These are phyloP conservation scores for Eustalomyia histrio DNA, from an alignment of 2,888 invertebrate species.

Conservation along the genomic window DNA sequence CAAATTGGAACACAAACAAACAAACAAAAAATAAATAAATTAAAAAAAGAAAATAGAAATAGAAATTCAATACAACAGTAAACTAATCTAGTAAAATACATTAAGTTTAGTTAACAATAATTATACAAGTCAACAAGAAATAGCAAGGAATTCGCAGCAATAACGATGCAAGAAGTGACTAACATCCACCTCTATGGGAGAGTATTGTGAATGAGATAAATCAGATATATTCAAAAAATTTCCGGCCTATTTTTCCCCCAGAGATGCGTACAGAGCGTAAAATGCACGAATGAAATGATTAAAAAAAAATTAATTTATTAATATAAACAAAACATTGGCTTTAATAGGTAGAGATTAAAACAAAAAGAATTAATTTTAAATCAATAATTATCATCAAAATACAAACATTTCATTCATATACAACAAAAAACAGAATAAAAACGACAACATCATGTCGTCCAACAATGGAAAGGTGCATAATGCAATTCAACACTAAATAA, in stretches of 20 bases:
- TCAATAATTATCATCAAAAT: slow-evolving; percentile 26
- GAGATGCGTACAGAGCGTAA: not conserved
- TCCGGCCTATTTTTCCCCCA: slow-evolving; percentile 29
- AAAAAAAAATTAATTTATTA: slow-evolving; percentile 29
- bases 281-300: not conserved
- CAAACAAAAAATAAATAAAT: slow-evolving; percentile 16
- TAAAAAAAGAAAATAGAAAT: slow-evolving; percentile 23
- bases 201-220: not conserved
- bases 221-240: slow-evolving; percentile 37
- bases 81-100: slow-evolving; percentile 50
- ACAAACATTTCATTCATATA: slow-evolving; percentile 3
- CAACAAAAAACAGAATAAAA: not conserved
- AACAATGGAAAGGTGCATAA: not conserved
- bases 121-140: slow-evolving; percentile 24
- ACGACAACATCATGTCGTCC: not conserved
- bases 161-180: slow-evolving; percentile 16
- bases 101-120: slow-evolving; percentile 51
- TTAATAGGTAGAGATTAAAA: slow-evolving; percentile 57
- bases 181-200: slow-evolving; percentile 6
- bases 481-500: not conserved
- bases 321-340: slow-evolving; percentile 46
- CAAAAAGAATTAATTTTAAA: slow-evolving; percentile 12
- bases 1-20: slow-evolving; percentile 37
- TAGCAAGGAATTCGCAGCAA: slow-evolving; percentile 16
- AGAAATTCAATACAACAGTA: too few species aligned